Percentiles rank a stretch among this genome's conserved stretches.
Evolutionary conservation across 2,113 vertebrate genomes (phyloP).

Genomic region (Okapia johnstoni): DNA sequence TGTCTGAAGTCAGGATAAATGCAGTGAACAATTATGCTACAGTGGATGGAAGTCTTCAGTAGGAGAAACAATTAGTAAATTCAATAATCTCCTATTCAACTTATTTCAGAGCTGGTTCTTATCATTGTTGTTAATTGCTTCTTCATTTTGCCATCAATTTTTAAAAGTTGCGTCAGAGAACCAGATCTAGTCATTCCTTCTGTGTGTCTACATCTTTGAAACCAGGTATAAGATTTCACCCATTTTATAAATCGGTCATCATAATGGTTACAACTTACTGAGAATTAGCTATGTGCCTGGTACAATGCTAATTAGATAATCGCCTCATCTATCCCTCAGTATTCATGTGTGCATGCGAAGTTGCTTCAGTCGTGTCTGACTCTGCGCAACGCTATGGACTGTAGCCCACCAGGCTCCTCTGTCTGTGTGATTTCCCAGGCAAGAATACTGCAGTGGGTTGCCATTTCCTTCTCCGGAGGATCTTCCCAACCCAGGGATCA

Average conservation of each 20-base stretch:
- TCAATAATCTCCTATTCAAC: background rate
- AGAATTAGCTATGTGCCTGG: background rate
- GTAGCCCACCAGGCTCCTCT: background rate
- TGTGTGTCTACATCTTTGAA: background rate
- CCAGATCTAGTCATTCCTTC: background rate
- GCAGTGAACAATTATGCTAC: background rate
- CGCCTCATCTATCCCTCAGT: background rate
- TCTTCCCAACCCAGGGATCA: background rate
- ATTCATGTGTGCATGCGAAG: background rate
- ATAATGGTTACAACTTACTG: fast-evolving
- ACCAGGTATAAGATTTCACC: background rate
- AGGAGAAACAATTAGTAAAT: background rate
- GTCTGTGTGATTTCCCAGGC: background rate
- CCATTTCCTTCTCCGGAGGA: background rate
- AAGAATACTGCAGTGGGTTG: background rate
- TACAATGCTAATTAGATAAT: no score
- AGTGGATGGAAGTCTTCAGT: background rate
- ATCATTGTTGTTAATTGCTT: background rate
- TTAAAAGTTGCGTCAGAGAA: background rate
- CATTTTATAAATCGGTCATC: background rate
- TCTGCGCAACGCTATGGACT: background rate
- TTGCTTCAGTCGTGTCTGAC: background rate
- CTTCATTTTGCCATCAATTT: background rate
- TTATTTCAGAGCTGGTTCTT: background rate
- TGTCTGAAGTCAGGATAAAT: background rate